A percentile compares a stretch with the other conserved stretches of the same genome.
Evolutionary conservation across 2,113 vertebrate species (phyloP).

Genomic region (Fulica atra): DNA sequence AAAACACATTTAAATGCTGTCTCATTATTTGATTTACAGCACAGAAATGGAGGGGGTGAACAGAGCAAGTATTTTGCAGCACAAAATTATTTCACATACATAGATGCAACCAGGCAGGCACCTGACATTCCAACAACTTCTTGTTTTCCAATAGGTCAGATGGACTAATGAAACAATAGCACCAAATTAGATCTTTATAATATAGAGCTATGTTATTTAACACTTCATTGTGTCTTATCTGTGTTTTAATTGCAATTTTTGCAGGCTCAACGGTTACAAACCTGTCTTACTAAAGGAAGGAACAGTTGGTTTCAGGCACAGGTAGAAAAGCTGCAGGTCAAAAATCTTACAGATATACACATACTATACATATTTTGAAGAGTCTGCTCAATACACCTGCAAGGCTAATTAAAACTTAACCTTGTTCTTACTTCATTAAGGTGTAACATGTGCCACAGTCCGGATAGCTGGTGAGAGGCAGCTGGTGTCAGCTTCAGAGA

Average conservation of each 20-base stretch:
- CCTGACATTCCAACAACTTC: not conserved
- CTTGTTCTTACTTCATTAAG: conserved; percentile 78
- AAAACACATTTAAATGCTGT: not conserved
- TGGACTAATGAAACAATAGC: not conserved
- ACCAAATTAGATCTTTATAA: not conserved
- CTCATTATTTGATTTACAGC: not conserved
- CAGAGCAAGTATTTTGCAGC: not conserved
- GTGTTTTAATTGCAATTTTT: not conserved
- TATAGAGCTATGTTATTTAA: not conserved
- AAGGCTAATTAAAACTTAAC: not conserved
- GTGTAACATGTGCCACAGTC: conserved; percentile 85
- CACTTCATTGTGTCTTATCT: not conserved
- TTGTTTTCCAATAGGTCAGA: not conserved
- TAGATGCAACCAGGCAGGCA: not conserved
- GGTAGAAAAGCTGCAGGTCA: not conserved
- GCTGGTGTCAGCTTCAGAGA: conserved; percentile 87
- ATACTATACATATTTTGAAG: rapidly evolving
- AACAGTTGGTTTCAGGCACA: not conserved
- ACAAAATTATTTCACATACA: not conserved
- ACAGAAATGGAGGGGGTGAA: not conserved
- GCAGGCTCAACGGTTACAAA: not conserved
- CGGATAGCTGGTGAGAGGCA: conserved; percentile 83
- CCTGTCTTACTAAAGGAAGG: not conserved
- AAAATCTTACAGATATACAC: not conserved
- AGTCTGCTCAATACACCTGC: not conserved